phyloP scores from a whole-genome alignment of 2,888 invertebrate genomes.

The Lithophane semibrunnea region DNA sequence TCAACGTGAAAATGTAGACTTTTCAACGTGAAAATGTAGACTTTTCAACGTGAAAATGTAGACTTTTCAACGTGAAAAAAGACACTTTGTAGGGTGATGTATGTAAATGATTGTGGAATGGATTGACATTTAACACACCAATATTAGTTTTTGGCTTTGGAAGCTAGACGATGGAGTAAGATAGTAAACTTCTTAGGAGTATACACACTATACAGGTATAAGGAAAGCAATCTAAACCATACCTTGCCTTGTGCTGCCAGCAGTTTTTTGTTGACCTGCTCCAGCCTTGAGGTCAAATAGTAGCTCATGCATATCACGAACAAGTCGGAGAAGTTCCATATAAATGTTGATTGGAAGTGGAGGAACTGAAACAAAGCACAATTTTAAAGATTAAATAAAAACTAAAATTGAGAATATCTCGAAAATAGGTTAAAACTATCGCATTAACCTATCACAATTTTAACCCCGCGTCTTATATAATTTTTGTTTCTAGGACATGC shows the following conservation, averaged over 20 bases:
- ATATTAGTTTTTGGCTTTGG: not conserved
- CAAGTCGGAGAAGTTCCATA: constrained; percentile 94
- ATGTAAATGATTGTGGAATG: not conserved
- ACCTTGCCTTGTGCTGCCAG: constrained; percentile 85
- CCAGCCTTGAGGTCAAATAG: constrained; percentile 92
- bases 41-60: not conserved
- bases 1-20: not conserved
- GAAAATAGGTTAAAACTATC: not conserved
- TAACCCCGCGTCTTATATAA: too few species aligned
- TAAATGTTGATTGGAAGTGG: constrained; percentile 92
- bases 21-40: not conserved
- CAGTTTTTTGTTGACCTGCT: constrained; percentile 90
- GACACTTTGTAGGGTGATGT: too few species aligned
- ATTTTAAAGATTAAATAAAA: not conserved
- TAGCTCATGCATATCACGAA: constrained; percentile 93
- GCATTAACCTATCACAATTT: too few species aligned
- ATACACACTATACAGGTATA: not conserved
- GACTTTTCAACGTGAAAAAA: not conserved
- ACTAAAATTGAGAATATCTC: not conserved
- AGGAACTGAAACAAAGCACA: constrained; percentile 81
- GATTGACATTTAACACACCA: not conserved
- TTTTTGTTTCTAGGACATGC: too few species aligned
- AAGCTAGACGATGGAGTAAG: not conserved
- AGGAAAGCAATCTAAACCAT: not conserved
- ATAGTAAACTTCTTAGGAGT: not conserved